Evolutionary conservation across 2,888 invertebrate species (phyloP), one percentile per base, ranked within the genome.

Genomic region (Melolontha melolontha): DNA sequence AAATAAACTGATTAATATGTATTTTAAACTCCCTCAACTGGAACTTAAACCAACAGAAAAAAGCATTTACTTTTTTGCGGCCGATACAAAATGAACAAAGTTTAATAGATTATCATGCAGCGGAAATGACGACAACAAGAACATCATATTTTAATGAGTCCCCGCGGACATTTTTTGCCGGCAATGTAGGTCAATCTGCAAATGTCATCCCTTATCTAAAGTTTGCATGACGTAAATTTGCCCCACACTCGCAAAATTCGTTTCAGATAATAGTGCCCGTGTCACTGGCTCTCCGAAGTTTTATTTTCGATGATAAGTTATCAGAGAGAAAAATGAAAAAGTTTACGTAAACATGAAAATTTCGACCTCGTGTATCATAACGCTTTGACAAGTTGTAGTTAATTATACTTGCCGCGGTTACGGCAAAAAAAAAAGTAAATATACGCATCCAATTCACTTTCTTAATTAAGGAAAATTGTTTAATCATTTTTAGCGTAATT

Each of bases 121-220:
- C 10, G 16, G 40, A 10, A 44, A 27, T 29, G n/a, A 44, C 42
- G 29, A 5, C 42, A 27, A 57, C 57, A 44, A 57, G 44, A 57
- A 57, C 44, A 57, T 57, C 42, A 57, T 42, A 57, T 57, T 57
- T 57, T 57, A 57, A 57, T 57, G 57, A 57, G 57, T 57, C 57
- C 57, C 57, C 5, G 27, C 27, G 57, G 57, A 57, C 29, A 57
- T 57, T 57, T 57, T 57, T 57, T 42, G 57, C n/a, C 57, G 27
- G 22, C 27, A 44, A 57, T 42, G 57, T 22, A 57, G 57, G 44
- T 44, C 57, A 57, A 27, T 27, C 57, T 57, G 57, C 29, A 57
- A 57, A 17, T 44, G 57, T 42, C 57, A 57, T 42, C 57, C 57
- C 57, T 57, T 57, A 57, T 57, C 57, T 57, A 57, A 57, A 57